phyloP scores from a whole-genome alignment of 2,888 invertebrate genomes.

The Diadromus collaris region DNA sequence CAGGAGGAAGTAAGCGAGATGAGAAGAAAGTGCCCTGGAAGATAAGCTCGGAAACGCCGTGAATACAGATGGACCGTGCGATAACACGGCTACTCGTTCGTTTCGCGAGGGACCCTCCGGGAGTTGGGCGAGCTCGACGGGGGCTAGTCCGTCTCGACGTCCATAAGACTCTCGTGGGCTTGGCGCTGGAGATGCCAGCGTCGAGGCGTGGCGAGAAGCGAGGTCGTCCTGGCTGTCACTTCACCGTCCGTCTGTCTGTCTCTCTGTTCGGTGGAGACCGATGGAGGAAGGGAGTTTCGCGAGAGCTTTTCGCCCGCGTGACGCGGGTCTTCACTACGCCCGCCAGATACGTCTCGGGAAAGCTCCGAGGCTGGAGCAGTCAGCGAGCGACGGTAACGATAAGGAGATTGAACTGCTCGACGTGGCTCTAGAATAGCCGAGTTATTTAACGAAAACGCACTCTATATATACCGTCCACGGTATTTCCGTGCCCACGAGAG shows the following conservation, averaged over 20 bases:
- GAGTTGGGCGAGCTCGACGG: conserved; percentile 60
- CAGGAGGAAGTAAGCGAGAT: conserved; percentile 59
- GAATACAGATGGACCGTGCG: conserved; percentile 78
- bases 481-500: conserved; percentile 1
- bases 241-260: conserved; percentile 40
- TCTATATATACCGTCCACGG: conserved; percentile 17
- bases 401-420: conserved; percentile 57
- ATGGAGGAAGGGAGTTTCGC: conserved; percentile 29
- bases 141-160: conserved; percentile 57
- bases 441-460: conserved; percentile 59
- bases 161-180: conserved; percentile 24
- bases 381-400: conserved; percentile 34
- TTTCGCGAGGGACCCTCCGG: conserved; percentile 66
- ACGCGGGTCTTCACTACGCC: neutral
- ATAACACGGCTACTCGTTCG: conserved; percentile 72
- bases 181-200: conserved; percentile 13
- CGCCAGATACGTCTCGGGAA: conserved; percentile 23
- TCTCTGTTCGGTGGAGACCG: no score
- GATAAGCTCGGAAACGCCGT: conserved; percentile 74
- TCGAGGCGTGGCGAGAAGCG: conserved; percentile 43
- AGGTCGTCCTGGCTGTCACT: conserved; percentile 51
- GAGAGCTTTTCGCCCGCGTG: conserved; percentile 16
- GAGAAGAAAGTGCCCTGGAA: conserved; percentile 62
- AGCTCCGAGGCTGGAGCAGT: neutral
- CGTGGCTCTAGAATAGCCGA: conserved; percentile 45